Evolutionary conservation across 2,113 vertebrate genomes (phyloP), one percentile per base, ranked within the genome.

Genomic region (Cettia cetti): DNA sequence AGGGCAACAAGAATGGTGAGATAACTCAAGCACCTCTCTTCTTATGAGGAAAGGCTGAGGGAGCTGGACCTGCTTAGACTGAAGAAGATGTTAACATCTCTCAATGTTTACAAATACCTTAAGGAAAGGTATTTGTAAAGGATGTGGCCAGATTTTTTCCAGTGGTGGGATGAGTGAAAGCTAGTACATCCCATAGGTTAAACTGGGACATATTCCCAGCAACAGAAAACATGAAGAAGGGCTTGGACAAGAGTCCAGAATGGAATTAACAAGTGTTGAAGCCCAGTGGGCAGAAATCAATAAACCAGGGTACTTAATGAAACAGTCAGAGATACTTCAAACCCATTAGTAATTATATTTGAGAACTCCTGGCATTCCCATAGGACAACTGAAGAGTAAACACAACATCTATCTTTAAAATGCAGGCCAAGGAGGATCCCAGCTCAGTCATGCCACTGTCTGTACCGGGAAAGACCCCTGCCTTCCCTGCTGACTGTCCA

Each of bases 321-420:
- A 92, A 70, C 30, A 70, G 30, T n/a, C 49, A 56, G 59, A 93
- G 42, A 74, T 12, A 20, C 17, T 86, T 88, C 2, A 2, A 66
- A 59, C 11, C 26, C 82, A 86, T 86, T 93, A 92, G 79, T 63
- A 80, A 90, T 89, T 83, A 80, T 86, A 47, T 93, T 45, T 5
- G 24, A 95, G 59, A 88, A 88, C 35, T 86, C 52, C 28, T 59
- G 63, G 16, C 4, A 2, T 70, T 66, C 79, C 35, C 54, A 11
- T 13, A 57, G 47, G 59, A 77, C 37, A 50, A n/a, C 11, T 74
- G 42, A 59, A 66, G 68, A 16, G 39, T 93, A 81, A 94, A 83
- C 42, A 83, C 35, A 74, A 50, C 20, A 77, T 45, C 31, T 39
- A 1, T 42, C 39, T 86, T 70, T 47, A 90, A 93, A 86, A 77